Evolutionary conservation across 2,888 invertebrate genomes (phyloP), one percentile per base, ranked within the genome.

Genomic region (Lacanobia oleracea): DNA sequence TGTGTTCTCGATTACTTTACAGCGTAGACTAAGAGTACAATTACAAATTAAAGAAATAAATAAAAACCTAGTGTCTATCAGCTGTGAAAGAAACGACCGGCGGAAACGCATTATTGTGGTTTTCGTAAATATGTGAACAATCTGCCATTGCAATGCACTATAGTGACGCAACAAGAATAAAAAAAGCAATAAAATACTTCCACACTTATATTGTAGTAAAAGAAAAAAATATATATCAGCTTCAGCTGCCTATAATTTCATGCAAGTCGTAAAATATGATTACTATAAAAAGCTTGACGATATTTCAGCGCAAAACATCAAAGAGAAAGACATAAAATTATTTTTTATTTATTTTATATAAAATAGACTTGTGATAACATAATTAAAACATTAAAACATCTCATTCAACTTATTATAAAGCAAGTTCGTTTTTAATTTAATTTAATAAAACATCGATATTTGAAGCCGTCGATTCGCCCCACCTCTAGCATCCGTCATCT

Each of bases 401-500:
- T 60, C 9, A 0, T 12, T 43, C 23, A 63, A 48, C 18, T 16
- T 40, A 63, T 8, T 33, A 27, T 56, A 57, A 67, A 50, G 23
- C 8, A 9, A 18, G 53, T 0, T 14, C 4, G 37, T 27, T 56
- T 45, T 37, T 21, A 14, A 40, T 27, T 37, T 23, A 59, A 57
- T 37, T 37, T 33, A 59, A 57, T 56, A 60, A 79, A 56, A 48
- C 16, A 61, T 82, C 83, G 79, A 82, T 77, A 80, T 64, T 53
- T 21, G 62, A 23, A 63, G 57, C 16, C 27, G 45, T 70, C 56
- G 72, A 62, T 27, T 40, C 43, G 59, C 40, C 67, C 62, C 77
- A 64, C 40, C 79, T 74, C 70, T 68, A 71, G 65, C 53, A 74
- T 65, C 61, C 72, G 71, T 81, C 85, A 84, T 81, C 86, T 84